Evolutionary conservation across 2,797 vertebrate species (phyloP).

Genomic region (Anniella stebbinsi): DNA sequence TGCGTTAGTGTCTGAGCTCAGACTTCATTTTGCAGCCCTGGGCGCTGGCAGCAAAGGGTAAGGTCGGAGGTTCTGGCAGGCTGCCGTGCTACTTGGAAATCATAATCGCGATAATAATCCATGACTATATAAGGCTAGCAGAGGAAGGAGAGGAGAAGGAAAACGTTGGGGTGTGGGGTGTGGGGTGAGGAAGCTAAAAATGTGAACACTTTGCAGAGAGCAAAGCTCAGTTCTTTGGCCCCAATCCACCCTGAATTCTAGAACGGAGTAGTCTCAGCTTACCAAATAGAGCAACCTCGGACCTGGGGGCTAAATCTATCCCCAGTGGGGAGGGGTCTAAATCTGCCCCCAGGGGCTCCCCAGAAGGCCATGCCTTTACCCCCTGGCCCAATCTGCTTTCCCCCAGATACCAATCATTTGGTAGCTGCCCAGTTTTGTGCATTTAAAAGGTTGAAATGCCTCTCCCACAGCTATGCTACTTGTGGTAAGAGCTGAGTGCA

Average conservation of each 20-base stretch:
- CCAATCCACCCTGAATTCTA: accelerated
- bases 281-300: not conserved
- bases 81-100: constrained; percentile 48
- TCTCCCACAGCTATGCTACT: too few species aligned
- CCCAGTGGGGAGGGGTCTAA: too few species aligned
- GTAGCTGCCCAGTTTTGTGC: too few species aligned
- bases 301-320: not conserved
- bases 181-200: not conserved
- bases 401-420: too few species aligned
- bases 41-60: constrained; percentile 18
- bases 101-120: not conserved
- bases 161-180: accelerated
- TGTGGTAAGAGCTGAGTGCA: too few species aligned
- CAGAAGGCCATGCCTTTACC: too few species aligned
- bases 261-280: not conserved
- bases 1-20: not conserved
- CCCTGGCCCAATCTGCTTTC: too few species aligned
- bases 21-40: not conserved
- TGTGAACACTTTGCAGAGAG: not conserved
- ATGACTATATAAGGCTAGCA: constrained; percentile 62
- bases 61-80: constrained; percentile 54
- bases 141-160: constrained; percentile 27
- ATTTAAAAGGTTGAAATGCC: too few species aligned
- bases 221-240: not conserved
- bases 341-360: too few species aligned